A percentile compares a stretch with the other conserved stretches of the same genome.
phyloP scores from a whole-genome alignment of 2,888 invertebrate genomes.

The Sepioteuthis lessoniana region DNA sequence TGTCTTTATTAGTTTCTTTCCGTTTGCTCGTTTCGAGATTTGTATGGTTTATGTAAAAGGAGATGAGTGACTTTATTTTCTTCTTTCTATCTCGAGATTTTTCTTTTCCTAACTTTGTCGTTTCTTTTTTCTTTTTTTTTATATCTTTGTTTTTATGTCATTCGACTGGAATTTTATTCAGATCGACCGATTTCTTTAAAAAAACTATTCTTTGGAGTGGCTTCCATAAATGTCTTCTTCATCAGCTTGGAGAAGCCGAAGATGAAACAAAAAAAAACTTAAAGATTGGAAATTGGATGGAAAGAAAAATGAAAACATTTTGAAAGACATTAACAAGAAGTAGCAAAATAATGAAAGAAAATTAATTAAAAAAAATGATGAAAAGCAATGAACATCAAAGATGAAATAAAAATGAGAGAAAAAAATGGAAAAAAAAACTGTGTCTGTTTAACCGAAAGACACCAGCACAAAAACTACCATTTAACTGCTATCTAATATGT shows the following conservation, averaged over 20 bases:
- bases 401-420: background rate
- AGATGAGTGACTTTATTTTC: background rate
- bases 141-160: background rate
- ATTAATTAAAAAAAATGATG: background rate
- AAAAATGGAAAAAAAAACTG: too few relatives aligned
- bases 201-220: too few relatives aligned
- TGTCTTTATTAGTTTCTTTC: background rate
- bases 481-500: background rate
- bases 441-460: background rate
- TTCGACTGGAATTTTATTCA: too few relatives aligned
- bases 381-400: background rate
- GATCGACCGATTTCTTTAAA: too few relatives aligned
- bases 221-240: too few relatives aligned
- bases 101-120: too few relatives aligned
- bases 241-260: too few relatives aligned
- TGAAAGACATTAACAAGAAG: background rate
- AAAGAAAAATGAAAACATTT: background rate
- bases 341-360: too few relatives aligned
- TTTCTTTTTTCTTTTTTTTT: background rate
- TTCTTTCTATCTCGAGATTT: too few relatives aligned
- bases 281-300: background rate
- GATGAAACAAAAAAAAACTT: too few relatives aligned
- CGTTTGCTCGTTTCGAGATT: background rate
- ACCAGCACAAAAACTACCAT: background rate
- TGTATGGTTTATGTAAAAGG: constrained; percentile 16